Base-by-base conservation (phyloP, 2,113 vertebrate genomes). In the Xerus inauris region DNA sequence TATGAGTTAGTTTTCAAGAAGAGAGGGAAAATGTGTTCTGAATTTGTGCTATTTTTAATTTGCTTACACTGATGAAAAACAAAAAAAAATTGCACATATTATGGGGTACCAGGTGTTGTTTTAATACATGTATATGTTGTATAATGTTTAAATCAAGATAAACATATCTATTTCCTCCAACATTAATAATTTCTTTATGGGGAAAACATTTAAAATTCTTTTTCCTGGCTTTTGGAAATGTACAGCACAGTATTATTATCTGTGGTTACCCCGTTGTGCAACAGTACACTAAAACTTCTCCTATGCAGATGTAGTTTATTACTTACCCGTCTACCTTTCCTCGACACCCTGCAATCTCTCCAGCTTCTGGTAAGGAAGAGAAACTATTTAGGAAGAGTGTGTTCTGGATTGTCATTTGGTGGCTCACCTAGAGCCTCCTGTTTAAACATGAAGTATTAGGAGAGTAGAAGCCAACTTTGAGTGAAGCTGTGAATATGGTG, bases 281-380 rank as follows among this genome's bases (percentile, higher is more conserved):
- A 54, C 13, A 76, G 4, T 3, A 26, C 13, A 12, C 35, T 45
- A 19, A 3, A 49, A 35, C 3, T 49, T 11, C n/a, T 49, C 20
- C 51, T 35, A 30, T 35, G 3, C 26, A 4, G 14, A 19, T 32
- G 2, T 40, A 85, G 28, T 19, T 35, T 0, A 92, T 7, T 26
- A n/a, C 8, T 9, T 3, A 35, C 49, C 62, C 8, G 12, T 24
- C 14, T 28, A 1, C 9, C 62, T 85, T 10, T 13, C 32, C 4
- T 1, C 32, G 67, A 19, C 3, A 11, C 7, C 17, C 17, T n/a
- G n/a, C n/a, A 40, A 1, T 20, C 5, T 38, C 11, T 1, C 40
- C 26, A 35, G 32, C 0, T 24, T 92, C 28, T 26, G 1, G 20
- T 24, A 57, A 57, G 54, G 54, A 57, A 57, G 20, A 57, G 2